Evolutionary conservation across 2,113 vertebrate genomes (phyloP), one percentile per base, ranked within the genome.

Genomic region (Copsychus sechellarum): DNA sequence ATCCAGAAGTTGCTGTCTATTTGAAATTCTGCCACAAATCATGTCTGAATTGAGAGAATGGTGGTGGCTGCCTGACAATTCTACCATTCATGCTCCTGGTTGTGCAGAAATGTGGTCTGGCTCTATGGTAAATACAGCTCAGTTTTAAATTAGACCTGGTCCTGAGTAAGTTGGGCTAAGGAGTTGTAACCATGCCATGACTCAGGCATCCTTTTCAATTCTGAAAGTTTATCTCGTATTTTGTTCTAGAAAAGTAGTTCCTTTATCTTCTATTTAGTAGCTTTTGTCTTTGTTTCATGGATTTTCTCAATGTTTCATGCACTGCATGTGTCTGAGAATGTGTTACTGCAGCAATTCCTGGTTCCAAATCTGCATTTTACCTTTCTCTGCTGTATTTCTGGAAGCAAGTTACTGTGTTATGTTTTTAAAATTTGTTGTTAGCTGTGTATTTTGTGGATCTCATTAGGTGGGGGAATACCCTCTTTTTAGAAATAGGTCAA

Each of bases 401-500:
- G n/a, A 65, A 76, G 47, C 4, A 8, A 18, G 15, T 61, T 65
- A 31, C 21, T 40, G 7, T 24, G 33, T 24, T 60, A 2, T 51
- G 9, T 18, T 64, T 76, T 48, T 13, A 43, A 67, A 34, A 58
- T 67, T 51, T 53, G 3, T 33, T 67, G 8, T 40, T 77, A 38
- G 9, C 21, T 81, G 18, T 19, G 10, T 13, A 38, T 73, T 86
- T 48, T 58, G 25, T 67, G 33, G 29, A 33, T 65, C 86, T 50
- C 3, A 22, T 62, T 14, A 17, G 12, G 14, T 20, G 4, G 13
- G 13, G 8, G 25, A 15, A 42, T 5, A n/a, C 8, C 1, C 3
- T 78, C n/a, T 57, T n/a, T 18, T 19, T 16, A 65, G 60, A 79
- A 56, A 40, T 6, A 57, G 14, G 15, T 58, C 8, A 78, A 14